Base-by-base conservation (phyloP, 2,113 vertebrate species). In the Patagioenas fasciata region DNA sequence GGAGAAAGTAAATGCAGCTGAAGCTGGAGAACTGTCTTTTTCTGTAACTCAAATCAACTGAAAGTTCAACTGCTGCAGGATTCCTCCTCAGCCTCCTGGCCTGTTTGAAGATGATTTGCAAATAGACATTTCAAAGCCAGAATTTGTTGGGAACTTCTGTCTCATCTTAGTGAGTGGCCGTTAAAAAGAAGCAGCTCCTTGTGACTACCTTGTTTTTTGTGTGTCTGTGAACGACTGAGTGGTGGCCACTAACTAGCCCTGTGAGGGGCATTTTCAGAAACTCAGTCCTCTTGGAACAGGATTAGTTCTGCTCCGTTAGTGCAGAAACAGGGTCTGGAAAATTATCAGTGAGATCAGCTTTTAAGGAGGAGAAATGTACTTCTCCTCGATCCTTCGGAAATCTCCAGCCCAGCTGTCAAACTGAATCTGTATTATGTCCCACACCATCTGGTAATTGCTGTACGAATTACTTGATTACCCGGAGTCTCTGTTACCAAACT, bases 301-400 rank as follows among this genome's bases (percentile, higher is more conserved):
- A 38, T 94, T 92, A 86, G 56, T 88, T 83, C 58, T 84, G 47
- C 47, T 88, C 42, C 56, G 42, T 88, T 94, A 90, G 67, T 61
- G 42, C 60, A 82, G 79, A 83, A 90, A 58, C 64, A 40, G 56
- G n/a, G 44, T 44, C 61, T 92, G 66, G 54, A 44, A 80, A 89
- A 62, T 61, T 70, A 60, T 34, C 66, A 66, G 29, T 32, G 26
- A 67, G 48, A 47, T 69, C 36, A 54, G 34, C 69, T 80, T 95
- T 80, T 88, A 60, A 88, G 72, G 69, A 61, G 67, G 42, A 86
- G 51, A 85, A 85, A 66, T 31, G 85, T 82, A 36, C n/a, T 88
- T 67, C 56, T 92, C 67, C 60, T 92, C 0, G 1, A 18, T 92
- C 51, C 64, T 90, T 95, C 51, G 73, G 72, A 89, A 77, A 42